These are phyloP conservation scores for Prunella strophiata DNA, from an alignment of 2,797 vertebrate genomes.

Conservation along the genomic window DNA sequence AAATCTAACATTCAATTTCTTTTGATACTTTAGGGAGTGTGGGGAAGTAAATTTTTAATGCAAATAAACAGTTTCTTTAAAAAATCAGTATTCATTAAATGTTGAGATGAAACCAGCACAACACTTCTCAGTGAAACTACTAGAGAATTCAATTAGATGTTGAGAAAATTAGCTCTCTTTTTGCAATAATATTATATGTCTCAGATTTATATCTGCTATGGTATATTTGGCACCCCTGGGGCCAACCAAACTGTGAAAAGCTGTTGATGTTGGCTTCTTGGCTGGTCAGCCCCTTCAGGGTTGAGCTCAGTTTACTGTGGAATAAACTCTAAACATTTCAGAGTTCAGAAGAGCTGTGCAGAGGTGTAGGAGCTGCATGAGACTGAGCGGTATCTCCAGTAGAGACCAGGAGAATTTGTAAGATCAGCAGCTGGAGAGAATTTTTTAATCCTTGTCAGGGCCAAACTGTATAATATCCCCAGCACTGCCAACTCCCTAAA, in stretches of 20 bases:
- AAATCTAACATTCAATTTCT: constrained; percentile 65
- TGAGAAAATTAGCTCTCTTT: constrained; percentile 52
- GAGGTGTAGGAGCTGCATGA: not conserved
- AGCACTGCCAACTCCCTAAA: not conserved
- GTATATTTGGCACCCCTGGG: constrained; percentile 32
- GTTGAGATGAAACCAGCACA: constrained; percentile 47
- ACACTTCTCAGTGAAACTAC: constrained; percentile 25
- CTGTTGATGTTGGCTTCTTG: constrained; percentile 50
- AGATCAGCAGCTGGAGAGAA: constrained; percentile 2
- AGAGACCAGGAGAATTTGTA: constrained; percentile 19
- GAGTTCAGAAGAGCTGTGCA: not conserved
- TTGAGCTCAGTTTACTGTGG: constrained; percentile 39
- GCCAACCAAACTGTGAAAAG: constrained; percentile 35
- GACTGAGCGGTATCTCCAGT: not conserved
- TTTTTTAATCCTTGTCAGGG: not conserved
- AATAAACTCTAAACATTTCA: constrained; percentile 26
- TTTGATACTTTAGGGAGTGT: constrained; percentile 51
- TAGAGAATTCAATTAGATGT: constrained; percentile 47
- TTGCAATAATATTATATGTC: constrained; percentile 45
- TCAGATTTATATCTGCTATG: constrained; percentile 42
- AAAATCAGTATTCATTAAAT: constrained; percentile 69
- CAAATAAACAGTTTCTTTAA: constrained; percentile 62
- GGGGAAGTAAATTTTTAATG: constrained; percentile 53
- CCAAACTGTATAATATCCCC: not conserved
- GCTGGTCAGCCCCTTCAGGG: not conserved